Evolutionary conservation across 2,797 vertebrate genomes (phyloP), one percentile per base, ranked within the genome.

Genomic region (Meriones psammophilus): DNA sequence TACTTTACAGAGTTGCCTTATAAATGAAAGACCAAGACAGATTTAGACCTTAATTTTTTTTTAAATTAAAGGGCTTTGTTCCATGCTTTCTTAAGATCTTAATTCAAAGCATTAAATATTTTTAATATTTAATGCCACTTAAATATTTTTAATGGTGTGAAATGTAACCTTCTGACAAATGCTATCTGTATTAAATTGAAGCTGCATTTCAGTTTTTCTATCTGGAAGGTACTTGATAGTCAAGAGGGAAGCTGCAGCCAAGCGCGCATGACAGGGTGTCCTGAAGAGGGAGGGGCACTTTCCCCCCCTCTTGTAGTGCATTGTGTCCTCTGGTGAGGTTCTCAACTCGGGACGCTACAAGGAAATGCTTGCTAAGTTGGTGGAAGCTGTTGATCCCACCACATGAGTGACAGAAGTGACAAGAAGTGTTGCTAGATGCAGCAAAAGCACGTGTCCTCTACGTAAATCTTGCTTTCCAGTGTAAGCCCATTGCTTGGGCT

Each of bases 1-100:
- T 28, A 83, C 13, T 58, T 74, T 81, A 95, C 66, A 90, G 71
- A 96, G 91, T 86, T 97, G 97, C 96, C 96, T 97, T 97, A 94
- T 3, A 92, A 42, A 81, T 92, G 77, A 89, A 80, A 95, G 60
- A 95, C 39, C 66, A 94, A 22, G 85, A 88, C 69, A 73, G 0
- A 88, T 66, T 58, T 86, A 76, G 86, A 94, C 42, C 42, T 42
- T 42, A 42, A 6, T 42, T 42, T 42, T 42, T 42, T 42, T 42
- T 42, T 42, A 5, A 42, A 42, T 42, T 42, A 42, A 89, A 94
- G 54, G 62, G n/a, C 77, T 92, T 91, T 89, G 64, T 94, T 79
- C 42, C 1, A 54, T 87, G 83, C 93, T 96, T 96, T 85, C 84
- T 89, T 71, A 95, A 64, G 39, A 87, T 24, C 69, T 89, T 42